Evolutionary conservation across 1,140 invertebrate genomes (phyloP), one percentile per base, ranked within the genome.

Genomic region (Metopolophium dirhodum): DNA sequence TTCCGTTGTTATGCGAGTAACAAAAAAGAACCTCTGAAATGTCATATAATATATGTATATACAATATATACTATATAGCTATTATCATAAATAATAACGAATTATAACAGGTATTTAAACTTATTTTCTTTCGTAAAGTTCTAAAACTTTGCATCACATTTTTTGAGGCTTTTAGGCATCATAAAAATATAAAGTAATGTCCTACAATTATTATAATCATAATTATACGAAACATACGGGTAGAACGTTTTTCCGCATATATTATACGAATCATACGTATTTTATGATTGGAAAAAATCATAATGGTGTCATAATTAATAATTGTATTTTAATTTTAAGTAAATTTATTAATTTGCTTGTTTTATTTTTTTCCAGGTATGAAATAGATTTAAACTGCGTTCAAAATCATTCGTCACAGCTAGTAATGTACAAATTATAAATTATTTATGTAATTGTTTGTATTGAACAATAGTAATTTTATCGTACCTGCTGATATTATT

Each of bases 11-110:
- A 18, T 77, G 61, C 14, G 30, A 77, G 14, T n/a, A 77, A 77
- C 61, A 68, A 68, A 54, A 77, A 77, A 77, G 61, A 77, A 77
- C n/a, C 61, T n/a, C n/a, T 30, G n/a, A 68, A 68, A 68, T 77
- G 30, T 77, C 14, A n/a, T 68, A 51, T 23, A 51, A 18, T 51
- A 51, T 18, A 54, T 54, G 41, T 41, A 41, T 41, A 41, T 41
- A 41, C 4, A 4, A 41, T 41, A 41, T 41, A 4, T 41, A 41
- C 3, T 41, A 41, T 41, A 41, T 41, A 41, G 1, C 41, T 41
- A 18, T n/a, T 41, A 18, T n/a, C n/a, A 35, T 77, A 77, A 77
- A 77, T 18, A 77, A 35, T n/a, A 35, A 77, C n/a, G 61, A 77
- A 77, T 77, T 77, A 4, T 77, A n/a, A 54, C 4, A n/a, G 30